Percentiles rank a stretch among this genome's conserved stretches.
phyloP scores from a whole-genome alignment of 2,797 vertebrate species.

The Alouatta caraya region DNA sequence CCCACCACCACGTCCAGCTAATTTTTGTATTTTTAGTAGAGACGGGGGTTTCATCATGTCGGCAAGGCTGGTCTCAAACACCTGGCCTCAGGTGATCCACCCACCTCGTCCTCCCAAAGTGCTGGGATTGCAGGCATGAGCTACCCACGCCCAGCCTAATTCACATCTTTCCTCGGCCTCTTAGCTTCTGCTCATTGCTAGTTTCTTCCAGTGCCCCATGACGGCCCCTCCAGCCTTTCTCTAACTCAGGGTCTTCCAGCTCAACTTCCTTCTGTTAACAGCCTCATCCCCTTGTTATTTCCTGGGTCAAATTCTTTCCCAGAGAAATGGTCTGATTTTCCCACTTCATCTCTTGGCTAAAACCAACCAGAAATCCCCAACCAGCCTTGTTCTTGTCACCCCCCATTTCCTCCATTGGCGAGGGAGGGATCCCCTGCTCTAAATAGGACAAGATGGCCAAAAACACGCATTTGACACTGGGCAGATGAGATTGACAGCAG shows the following conservation, averaged over 20 bases:
- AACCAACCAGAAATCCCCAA: not conserved
- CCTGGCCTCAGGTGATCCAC: not conserved
- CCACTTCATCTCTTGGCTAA: not conserved
- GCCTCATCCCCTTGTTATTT: not conserved
- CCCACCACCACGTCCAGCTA: not conserved
- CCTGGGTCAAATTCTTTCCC: not conserved
- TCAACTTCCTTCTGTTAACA: not conserved
- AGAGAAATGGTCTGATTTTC: not conserved
- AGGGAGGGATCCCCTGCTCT: not conserved
- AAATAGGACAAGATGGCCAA: not conserved
- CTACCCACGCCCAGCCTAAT: fast-evolving
- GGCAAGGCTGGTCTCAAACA: not conserved
- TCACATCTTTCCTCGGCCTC: not conserved
- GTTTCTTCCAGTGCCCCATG: not conserved
- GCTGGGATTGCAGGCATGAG: not conserved
- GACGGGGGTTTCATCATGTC: not conserved
- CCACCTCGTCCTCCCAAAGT: not conserved
- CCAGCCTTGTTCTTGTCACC: not conserved
- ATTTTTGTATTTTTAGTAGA: not conserved
- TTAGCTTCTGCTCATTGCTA: not conserved
- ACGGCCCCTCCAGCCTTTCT: not conserved
- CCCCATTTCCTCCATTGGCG: not conserved
- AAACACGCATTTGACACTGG: not conserved
- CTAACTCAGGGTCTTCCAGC: not conserved
- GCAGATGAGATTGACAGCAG: not conserved